phyloP scores from a whole-genome alignment of 2,888 invertebrate species.

The Troglohyphantes excavatus region DNA sequence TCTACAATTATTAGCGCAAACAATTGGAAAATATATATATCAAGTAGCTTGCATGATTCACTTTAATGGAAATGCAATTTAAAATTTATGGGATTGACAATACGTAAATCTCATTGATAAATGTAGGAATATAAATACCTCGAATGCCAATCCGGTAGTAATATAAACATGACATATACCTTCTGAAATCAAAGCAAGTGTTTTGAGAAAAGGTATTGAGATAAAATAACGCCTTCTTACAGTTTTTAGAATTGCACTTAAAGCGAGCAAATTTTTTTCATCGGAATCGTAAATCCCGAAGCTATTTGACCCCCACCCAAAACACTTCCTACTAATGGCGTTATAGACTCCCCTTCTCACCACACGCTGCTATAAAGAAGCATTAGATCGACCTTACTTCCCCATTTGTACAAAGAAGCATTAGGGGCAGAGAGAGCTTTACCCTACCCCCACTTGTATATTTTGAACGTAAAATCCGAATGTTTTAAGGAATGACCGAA shows the following conservation, averaged over 20 bases:
- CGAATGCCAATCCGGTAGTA: no score
- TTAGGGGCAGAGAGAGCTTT: not conserved
- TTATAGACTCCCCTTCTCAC: not conserved
- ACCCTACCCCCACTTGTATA: no score
- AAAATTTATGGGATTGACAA: no score
- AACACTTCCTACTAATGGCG: constrained; percentile 6
- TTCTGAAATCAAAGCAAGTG: no score
- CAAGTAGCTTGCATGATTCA: no score
- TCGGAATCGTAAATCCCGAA: not conserved
- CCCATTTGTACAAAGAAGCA: not conserved
- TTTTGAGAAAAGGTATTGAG: not conserved
- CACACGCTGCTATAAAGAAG: not conserved
- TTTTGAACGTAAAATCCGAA: not conserved
- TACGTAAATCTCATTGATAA: no score
- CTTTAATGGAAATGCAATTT: no score
- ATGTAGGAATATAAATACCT: no score
- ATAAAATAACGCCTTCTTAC: not conserved
- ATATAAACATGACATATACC: no score
- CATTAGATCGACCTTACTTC: not conserved
- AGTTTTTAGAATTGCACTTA: constrained; percentile 12
- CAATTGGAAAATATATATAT: no score
- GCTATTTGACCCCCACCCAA: not conserved
- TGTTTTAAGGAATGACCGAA: not conserved
- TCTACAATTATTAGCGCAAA: no score
- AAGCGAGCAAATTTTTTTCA: constrained; percentile 9